These are phyloP conservation scores for Diplodus puntazzo DNA, from an alignment of 2,797 vertebrate species.

Conservation along the genomic window DNA sequence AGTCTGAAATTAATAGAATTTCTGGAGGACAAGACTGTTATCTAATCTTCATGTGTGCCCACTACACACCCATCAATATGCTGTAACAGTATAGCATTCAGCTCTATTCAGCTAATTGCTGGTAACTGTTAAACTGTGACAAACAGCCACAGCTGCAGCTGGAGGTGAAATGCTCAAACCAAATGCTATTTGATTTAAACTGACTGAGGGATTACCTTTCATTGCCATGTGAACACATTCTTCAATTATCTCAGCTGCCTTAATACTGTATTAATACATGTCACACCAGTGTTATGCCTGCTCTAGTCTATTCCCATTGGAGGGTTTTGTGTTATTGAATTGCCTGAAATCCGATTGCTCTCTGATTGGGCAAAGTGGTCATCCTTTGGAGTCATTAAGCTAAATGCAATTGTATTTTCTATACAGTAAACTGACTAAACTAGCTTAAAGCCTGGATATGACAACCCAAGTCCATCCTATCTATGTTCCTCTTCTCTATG, in stretches of 20 bases:
- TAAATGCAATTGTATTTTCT: background rate
- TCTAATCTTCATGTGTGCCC: background rate
- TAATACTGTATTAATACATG: background rate
- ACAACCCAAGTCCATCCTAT: background rate
- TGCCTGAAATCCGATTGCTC: background rate
- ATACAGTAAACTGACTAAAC: background rate
- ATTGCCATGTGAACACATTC: conserved; percentile 1
- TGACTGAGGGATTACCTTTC: background rate
- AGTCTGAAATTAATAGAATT: background rate
- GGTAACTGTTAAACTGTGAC: background rate
- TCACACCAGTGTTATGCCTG: background rate
- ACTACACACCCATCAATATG: background rate
- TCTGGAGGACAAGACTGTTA: background rate
- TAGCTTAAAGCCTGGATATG: background rate
- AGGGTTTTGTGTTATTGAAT: conserved; percentile 1
- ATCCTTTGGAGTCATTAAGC: conserved; percentile 4
- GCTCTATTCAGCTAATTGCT: background rate
- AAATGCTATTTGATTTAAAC: conserved; percentile 4
- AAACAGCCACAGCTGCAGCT: conserved; percentile 13
- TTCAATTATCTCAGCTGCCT: background rate
- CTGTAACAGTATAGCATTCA: background rate
- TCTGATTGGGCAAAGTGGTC: background rate
- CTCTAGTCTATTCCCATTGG: conserved; percentile 3
- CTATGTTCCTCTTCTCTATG: background rate
- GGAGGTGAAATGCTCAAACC: conserved; percentile 20